These are phyloP conservation scores for Trichogramma dendrolimi DNA, from an alignment of 2,888 invertebrate genomes.

Conservation along the genomic window DNA sequence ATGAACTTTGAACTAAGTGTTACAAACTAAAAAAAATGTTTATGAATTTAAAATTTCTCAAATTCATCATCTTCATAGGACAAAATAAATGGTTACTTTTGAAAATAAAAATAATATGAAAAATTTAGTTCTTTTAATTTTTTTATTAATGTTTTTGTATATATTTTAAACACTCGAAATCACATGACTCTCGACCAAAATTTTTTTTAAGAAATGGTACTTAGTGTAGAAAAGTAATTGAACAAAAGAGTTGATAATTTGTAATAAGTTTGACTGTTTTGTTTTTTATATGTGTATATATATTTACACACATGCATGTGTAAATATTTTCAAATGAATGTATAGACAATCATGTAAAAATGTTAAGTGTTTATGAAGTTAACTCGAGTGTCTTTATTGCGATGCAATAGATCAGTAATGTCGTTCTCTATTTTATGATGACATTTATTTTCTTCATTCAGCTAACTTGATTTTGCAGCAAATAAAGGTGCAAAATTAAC, in stretches of 20 bases:
- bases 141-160: constrained; percentile 15
- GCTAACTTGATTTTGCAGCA: constrained; percentile 11
- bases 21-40: too few relatives aligned
- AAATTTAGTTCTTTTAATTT: constrained; percentile 21
- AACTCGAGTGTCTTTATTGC: constrained; percentile 22
- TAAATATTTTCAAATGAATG: constrained; percentile 5
- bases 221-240: constrained; percentile 9
- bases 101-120: constrained; percentile 18
- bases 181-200: constrained; percentile 17
- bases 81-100: too few relatives aligned
- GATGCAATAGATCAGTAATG: constrained; percentile 23
- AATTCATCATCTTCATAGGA: too few relatives aligned
- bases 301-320: constrained; percentile 5
- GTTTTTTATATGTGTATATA: constrained; percentile 7
- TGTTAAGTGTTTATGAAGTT: constrained; percentile 5
- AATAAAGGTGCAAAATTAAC: constrained; percentile 14
- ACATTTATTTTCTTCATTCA: constrained; percentile 15
- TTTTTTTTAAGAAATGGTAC: constrained; percentile 3
- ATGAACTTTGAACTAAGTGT: too few relatives aligned
- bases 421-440: constrained; percentile 20
- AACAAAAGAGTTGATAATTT: not conserved
- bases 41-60: too few relatives aligned
- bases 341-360: constrained; percentile 13
- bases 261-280: constrained; percentile 6
- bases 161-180: constrained; percentile 20